Evolutionary conservation across 2,888 invertebrate species (phyloP).

Genomic region (Slavum lentiscoides): DNA sequence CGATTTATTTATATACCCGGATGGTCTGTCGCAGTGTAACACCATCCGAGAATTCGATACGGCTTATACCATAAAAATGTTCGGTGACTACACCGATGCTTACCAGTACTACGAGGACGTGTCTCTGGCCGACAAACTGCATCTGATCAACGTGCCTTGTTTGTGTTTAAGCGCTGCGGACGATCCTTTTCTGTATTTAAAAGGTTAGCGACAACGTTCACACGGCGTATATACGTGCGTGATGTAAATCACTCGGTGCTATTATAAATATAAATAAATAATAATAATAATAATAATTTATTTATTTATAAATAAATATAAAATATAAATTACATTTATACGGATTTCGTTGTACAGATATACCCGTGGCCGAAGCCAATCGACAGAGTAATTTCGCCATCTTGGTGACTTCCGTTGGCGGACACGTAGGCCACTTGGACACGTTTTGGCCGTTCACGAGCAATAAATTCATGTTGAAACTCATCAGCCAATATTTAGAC

Average conservation of each 20-base stretch:
- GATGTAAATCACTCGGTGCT: background rate
- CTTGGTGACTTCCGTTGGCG: conserved; percentile 75
- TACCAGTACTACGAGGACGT: conserved; percentile 80
- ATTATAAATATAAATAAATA: too few relatives aligned
- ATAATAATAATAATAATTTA: too few relatives aligned
- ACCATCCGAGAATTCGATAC: conserved; percentile 82
- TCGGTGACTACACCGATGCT: conserved; percentile 79
- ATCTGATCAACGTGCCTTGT: conserved; percentile 73
- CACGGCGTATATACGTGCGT: too few relatives aligned
- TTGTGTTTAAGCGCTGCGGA: conserved; percentile 84
- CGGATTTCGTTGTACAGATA: conserved; percentile 6
- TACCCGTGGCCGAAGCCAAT: conserved; percentile 22
- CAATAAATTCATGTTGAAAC: conserved; percentile 59
- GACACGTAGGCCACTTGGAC: conserved; percentile 80
- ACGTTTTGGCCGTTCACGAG: conserved; percentile 68
- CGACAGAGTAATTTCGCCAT: conserved; percentile 70
- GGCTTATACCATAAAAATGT: conserved; percentile 79
- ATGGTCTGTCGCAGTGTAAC: conserved; percentile 63
- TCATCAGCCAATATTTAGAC: conserved; percentile 21
- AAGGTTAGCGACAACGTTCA: background rate
- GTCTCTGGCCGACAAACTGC: conserved; percentile 72
- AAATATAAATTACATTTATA: background rate
- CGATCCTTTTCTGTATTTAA: conserved; percentile 72
- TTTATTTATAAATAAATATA: too few relatives aligned
- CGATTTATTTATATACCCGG: background rate